These are phyloP conservation scores for Drosophila infuscata DNA, from an alignment of 2,888 invertebrate species.

Conservation along the genomic window DNA sequence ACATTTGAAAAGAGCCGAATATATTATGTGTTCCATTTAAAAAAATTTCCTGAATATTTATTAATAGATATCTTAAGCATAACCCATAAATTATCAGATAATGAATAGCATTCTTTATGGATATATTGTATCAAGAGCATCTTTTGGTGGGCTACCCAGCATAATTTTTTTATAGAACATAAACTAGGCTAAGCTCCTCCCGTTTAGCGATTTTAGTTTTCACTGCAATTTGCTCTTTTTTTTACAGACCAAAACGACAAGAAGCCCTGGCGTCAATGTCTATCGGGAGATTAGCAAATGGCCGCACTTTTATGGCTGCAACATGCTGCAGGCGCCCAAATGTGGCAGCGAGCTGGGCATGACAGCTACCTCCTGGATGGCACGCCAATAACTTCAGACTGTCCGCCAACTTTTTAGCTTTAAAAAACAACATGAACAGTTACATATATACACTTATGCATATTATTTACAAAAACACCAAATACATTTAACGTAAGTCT, in stretches of 20 bases:
- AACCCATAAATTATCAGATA: background rate
- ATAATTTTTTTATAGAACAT: background rate
- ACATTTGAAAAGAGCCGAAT: background rate
- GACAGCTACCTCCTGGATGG: constrained; percentile 74
- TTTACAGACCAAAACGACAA: constrained; percentile 83
- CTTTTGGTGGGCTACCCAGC: background rate
- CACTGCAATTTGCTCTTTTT: background rate
- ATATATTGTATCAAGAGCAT: background rate
- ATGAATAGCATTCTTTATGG: background rate
- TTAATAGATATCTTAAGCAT: background rate
- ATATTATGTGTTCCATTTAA: background rate
- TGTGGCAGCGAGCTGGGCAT: constrained; percentile 83
- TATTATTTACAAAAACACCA: constrained; percentile 24
- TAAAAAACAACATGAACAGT: constrained; percentile 12
- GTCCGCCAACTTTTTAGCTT: constrained; percentile 32
- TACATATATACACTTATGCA: constrained; percentile 4
- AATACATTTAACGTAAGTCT: constrained; percentile 32
- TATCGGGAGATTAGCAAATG: constrained; percentile 85
- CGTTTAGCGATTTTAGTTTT: background rate
- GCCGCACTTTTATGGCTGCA: constrained; percentile 85
- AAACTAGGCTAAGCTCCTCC: background rate
- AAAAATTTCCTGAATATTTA: background rate
- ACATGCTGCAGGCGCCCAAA: constrained; percentile 67
- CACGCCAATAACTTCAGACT: constrained; percentile 59
- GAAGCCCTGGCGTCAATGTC: constrained; percentile 86